Conservation (phyloP, 2,888 invertebrate species). For the Pyrgus malvae region DNA sequence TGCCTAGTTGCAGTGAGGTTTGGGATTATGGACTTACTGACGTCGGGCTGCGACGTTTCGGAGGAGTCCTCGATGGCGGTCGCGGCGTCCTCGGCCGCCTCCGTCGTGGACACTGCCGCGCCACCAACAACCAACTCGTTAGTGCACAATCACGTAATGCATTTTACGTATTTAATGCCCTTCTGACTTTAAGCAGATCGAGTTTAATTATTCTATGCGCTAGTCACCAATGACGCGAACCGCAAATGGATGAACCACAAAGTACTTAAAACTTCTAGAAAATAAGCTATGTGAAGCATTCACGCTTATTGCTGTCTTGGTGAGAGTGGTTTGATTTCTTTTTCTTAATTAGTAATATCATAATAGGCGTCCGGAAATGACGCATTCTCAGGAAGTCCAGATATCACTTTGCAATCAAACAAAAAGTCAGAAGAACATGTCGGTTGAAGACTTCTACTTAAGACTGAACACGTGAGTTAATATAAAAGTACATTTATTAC, state of each 20-base stretch:
- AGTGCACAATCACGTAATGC: conserved; percentile 42
- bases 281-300: too few relatives aligned
- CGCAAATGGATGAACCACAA: too few relatives aligned
- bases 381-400: too few relatives aligned
- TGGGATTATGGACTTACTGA: conserved; percentile 47
- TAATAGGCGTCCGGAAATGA: too few relatives aligned
- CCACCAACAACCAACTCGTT: conserved; percentile 57
- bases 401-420: too few relatives aligned
- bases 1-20: too few relatives aligned
- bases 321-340: too few relatives aligned
- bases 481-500: not conserved
- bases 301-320: too few relatives aligned
- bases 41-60: conserved; percentile 44
- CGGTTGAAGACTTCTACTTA: not conserved
- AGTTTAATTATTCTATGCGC: not conserved
- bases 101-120: conserved; percentile 53
- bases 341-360: too few relatives aligned
- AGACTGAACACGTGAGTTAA: conserved; percentile 3
- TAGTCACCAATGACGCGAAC: too few relatives aligned
- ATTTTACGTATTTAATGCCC: not conserved
- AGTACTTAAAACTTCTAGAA: too few relatives aligned
- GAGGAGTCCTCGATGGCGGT: conserved; percentile 42
- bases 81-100: conserved; percentile 44
- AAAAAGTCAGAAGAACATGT: too few relatives aligned
- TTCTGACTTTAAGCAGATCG: not conserved